Base-by-base conservation (phyloP, 2,797 vertebrate species). In the Gallinago nigripennis region DNA sequence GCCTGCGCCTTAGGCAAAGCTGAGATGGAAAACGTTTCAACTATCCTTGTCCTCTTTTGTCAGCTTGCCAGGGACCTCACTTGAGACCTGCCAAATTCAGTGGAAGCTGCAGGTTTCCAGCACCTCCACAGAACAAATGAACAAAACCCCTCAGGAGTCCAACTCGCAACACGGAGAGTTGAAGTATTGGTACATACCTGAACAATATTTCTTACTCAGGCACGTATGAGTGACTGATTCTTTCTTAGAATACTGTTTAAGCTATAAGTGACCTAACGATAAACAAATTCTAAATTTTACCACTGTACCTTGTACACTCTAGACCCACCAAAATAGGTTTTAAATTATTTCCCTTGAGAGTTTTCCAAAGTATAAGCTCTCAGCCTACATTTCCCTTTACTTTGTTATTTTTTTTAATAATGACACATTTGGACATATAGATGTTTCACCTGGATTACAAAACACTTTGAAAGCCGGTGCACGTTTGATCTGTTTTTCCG, bases 401-500 rank as follows among this genome's bases (percentile, higher is more conserved):
- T 86, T 87, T 56, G 9, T 54, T 30, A 6, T 18, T 54, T 19
- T 35, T 58, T 76, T 53, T 1, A 37, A 75, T 80, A 60, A 88
- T 23, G n/a, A 45, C 60, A 83, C 56, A 50, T 82, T 79, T 72
- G 21, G 80, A 63, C 75, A 43, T 25, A 77, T 2, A 81, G 58
- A 60, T 77, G 28, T 46, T 92, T 91, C 68, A 33, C 48, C 77
- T 48, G 21, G 33, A 76, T 78, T 83, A 78, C 39, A 66, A 72
- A 87, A 46, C 21, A 35, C 88, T 88, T 90, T 84, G 91, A 89
- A 89, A 91, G 82, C 51, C 2, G 3, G 60, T 33, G 37, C 48
- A 72, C 25, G 46, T 89, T 86, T 91, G 60, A 82, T 90, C 90
- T 53, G 27, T 94, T 86, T 91, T 79, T 58, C 66, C 86, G 88